Conservation (phyloP, 2,888 invertebrate species). For the Micropterix aruncella region DNA sequence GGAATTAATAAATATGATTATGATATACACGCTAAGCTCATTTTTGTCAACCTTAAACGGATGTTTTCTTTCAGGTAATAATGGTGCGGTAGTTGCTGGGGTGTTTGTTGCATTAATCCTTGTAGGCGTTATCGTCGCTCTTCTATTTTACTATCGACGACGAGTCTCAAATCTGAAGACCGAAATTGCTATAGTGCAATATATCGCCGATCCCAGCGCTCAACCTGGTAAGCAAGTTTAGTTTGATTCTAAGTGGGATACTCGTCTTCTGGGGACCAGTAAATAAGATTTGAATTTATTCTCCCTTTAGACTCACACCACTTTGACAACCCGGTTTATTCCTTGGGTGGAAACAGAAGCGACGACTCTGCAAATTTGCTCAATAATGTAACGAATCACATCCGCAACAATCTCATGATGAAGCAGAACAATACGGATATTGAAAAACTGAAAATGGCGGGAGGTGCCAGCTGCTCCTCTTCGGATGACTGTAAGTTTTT, state of each 20-base stretch:
- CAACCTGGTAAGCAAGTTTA: constrained; percentile 37
- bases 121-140: constrained; percentile 41
- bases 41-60: too few relatives aligned
- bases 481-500: constrained; percentile 19
- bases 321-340: constrained; percentile 88
- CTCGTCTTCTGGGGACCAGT: too few relatives aligned
- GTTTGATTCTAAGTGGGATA: constrained; percentile 15
- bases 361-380: constrained; percentile 40
- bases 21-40: neutral
- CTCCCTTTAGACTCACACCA: constrained; percentile 79
- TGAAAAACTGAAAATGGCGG: constrained; percentile 37
- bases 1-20: too few relatives aligned
- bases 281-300: too few relatives aligned
- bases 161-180: constrained; percentile 71
- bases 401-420: constrained; percentile 42
- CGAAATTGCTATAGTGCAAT: constrained; percentile 79
- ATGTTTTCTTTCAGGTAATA: constrained; percentile 19
- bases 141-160: constrained; percentile 64
- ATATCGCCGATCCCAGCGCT: constrained; percentile 62
- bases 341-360: constrained; percentile 39
- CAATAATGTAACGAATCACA: constrained; percentile 37
- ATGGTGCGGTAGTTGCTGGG: constrained; percentile 48
- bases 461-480: constrained; percentile 33
- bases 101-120: constrained; percentile 52
- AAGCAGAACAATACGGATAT: constrained; percentile 45